Base-by-base conservation (phyloP, 2,888 invertebrate genomes). In the Synanthedon vespiformis region DNA sequence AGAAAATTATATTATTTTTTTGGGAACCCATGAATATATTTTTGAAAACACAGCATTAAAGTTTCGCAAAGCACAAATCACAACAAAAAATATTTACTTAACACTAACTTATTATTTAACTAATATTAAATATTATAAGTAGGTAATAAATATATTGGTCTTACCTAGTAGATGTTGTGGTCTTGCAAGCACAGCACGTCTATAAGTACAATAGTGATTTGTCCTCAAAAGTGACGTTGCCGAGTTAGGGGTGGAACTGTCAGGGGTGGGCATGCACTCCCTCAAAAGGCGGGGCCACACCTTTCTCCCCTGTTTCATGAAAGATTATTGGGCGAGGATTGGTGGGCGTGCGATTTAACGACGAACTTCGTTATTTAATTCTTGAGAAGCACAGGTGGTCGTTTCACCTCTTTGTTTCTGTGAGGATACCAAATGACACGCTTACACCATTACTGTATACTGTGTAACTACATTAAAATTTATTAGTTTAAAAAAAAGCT, bases 211-310 rank as follows among this genome's bases (percentile, higher is more conserved):
- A 62, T 51, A 62, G 62, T 67, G 66, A 63, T 68, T 58, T 64
- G 60, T 60, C 59, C 58, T 63, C 57, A 55, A 61, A 56, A 54
- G 53, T 55, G 22, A 12, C 11, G 48, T 22, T 12, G 16, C 16
- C 12, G 11, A 48, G 22, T 16, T 18, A 11, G 16, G 48, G 68
- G 70, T 64, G 67, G 56, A 53, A 54, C 54, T 53, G 57, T 55
- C 56, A 51, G 53, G 56, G 55, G 64, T 65, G 68, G 70, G 68
- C 60, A 10, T 34, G 66, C 67, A 49, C 53, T 55, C 51, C 34
- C 48, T 52, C 52, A 40, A 58, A 57, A 61, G 78, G 77, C 76
- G 78, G 76, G 61, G 72, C 74, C 53, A 61, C 14, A 54, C 56
- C 60, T 59, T 60, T 66, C 62, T 66, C 74, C 74, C 64, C 61